These are phyloP conservation scores for Himantopus leucocephalus DNA, from an alignment of 2,113 vertebrate species.

Conservation along the genomic window DNA sequence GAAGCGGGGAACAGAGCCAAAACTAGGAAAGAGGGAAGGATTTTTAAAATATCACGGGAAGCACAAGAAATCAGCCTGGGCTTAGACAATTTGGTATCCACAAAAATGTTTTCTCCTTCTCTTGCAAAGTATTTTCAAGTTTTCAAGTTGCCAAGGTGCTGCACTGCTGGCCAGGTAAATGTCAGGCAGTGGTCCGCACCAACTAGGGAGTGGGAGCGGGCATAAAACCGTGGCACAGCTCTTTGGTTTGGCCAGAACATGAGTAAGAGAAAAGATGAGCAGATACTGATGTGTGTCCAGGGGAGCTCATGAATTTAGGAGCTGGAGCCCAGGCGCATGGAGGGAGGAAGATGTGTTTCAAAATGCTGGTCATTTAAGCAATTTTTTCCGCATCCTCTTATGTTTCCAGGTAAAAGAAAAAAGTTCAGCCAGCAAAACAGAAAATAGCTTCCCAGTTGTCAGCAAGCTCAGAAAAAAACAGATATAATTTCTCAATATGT, in stretches of 20 bases:
- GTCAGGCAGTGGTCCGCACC: not conserved
- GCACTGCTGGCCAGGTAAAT: not conserved
- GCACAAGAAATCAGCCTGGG: not conserved
- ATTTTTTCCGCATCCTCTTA: not conserved
- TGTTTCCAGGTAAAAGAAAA: not conserved
- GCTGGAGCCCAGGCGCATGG: not conserved
- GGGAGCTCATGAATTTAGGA: not conserved
- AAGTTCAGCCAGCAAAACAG: not conserved
- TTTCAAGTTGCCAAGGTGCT: not conserved
- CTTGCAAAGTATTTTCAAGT: not conserved
- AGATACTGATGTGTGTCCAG: not conserved
- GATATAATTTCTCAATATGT: not conserved
- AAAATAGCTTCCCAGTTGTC: not conserved
- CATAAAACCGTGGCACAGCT: not conserved
- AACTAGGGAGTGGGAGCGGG: fast-evolving
- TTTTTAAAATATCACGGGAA: not conserved
- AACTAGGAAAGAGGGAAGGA: not conserved
- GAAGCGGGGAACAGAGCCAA: not conserved
- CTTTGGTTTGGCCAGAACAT: not conserved
- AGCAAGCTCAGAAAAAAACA: not conserved
- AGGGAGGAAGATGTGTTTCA: not conserved
- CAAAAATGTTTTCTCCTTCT: not conserved
- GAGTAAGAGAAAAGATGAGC: not conserved
- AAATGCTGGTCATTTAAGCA: not conserved
- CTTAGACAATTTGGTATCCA: not conserved